phyloP scores from a whole-genome alignment of 2,113 vertebrate genomes.

The Alethe diademata region DNA sequence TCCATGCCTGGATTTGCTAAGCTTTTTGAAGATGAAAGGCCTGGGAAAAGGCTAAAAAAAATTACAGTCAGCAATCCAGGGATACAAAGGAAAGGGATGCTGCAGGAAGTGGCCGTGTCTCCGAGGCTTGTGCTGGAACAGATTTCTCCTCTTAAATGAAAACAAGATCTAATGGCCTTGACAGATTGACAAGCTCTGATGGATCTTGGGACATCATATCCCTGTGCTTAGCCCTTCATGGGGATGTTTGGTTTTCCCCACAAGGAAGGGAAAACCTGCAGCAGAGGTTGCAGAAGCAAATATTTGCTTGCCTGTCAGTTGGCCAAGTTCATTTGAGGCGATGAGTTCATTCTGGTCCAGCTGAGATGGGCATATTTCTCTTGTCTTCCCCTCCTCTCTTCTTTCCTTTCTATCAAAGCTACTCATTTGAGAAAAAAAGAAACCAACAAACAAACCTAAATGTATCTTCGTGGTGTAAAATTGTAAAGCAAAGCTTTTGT shows the following conservation, averaged over 20 bases:
- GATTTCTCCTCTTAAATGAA: neutral
- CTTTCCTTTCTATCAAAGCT: neutral
- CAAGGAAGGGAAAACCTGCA: neutral
- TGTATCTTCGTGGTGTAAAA: neutral
- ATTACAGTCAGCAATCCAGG: neutral
- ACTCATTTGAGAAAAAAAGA: neutral
- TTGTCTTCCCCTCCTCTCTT: neutral
- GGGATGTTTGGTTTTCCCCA: neutral
- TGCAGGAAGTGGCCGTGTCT: neutral
- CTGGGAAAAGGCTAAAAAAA: conserved; percentile 8
- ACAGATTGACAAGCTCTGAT: neutral
- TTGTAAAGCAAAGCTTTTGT: neutral
- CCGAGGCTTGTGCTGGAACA: neutral
- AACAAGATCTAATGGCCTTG: neutral
- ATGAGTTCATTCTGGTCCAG: neutral
- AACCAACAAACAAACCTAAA: neutral
- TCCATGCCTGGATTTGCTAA: neutral
- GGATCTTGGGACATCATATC: neutral
- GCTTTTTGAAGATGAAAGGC: conserved; percentile 59
- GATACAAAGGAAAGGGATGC: neutral
- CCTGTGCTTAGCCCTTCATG: neutral
- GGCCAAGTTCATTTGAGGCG: neutral
- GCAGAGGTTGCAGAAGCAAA: neutral
- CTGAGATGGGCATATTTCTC: neutral
- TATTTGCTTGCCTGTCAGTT: neutral